Evolutionary conservation across 37 sponge, comb jelly and placozoan species (phyloP), one percentile per base, ranked within the genome.

Genomic region (Aphrocallistes beatrix): DNA sequence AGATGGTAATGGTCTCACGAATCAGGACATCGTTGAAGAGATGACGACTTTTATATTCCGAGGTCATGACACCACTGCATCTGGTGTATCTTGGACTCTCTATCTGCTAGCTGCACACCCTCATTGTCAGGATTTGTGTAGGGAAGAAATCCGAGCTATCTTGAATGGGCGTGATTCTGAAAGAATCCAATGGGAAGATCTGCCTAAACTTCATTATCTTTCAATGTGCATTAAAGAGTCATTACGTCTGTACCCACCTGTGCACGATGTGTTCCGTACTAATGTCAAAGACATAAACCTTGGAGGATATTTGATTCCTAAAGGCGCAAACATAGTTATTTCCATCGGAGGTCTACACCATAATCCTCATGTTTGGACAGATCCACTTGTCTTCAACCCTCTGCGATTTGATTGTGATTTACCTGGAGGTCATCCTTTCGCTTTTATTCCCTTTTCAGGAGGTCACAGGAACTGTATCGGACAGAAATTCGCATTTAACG

Each of bases 401-500:
- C 25, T 60, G 75, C 75, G 75, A 25, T 60, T 60, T 13, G 75
- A 60, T 13, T 60, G 75, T 60, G 75, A 60, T 3, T 60, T 60
- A 60, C 75, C 75, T 25, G 75, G 75, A 6, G 75, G 75, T 25
- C 75, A 60, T 60, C 75, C 75, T 3, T 60, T 60, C n/a, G 75
- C 75, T 60, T 60, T 60, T 60, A 60, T 60, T 32, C 75, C 75
- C 10, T 60, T 60, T 13, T 60, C 75, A 32, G 75, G 28, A 60
- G 75, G 75, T 19, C 75, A 60, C n/a, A 60, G 75, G 75, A 60
- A 60, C 34, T 60, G 75, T 60, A 60, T 60, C n/a, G 75, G 75
- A 60, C 75, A 60, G 75, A 60, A 60, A 60, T 60, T 60, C 75
- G 75, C 75, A 3, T 19, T 60, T 1, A 60, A 60, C 34, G 75